Conservation (phyloP, 2,797 vertebrate genomes). For the Diplodus puntazzo region DNA sequence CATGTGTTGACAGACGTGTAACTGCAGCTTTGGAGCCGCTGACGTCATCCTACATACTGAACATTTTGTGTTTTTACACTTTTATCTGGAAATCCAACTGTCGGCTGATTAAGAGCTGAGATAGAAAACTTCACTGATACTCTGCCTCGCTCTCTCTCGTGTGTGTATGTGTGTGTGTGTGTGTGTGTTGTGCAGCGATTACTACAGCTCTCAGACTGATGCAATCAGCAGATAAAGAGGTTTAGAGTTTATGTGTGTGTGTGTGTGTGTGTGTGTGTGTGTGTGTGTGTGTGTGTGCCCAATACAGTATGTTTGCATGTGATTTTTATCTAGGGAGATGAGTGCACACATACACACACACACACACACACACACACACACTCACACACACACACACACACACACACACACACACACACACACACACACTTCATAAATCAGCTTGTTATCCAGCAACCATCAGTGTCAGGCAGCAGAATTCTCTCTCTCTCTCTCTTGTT, state of each 20-base stretch:
- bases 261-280: not conserved
- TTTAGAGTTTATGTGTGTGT: constrained; percentile 12
- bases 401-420: constrained; percentile 4
- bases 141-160: not conserved
- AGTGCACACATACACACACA: constrained; percentile 33
- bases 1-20: constrained; percentile 18
- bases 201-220: constrained; percentile 69
- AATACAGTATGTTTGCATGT: constrained; percentile 58
- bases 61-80: constrained; percentile 35
- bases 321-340: constrained; percentile 44
- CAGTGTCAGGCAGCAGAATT: constrained; percentile 41
- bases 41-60: constrained; percentile 32
- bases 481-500: constrained; percentile 12
- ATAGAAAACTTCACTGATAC: constrained; percentile 49
- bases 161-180: constrained; percentile 29
- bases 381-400: constrained; percentile 21
- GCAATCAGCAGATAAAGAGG: constrained; percentile 74
- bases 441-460: constrained; percentile 66
- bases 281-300: constrained; percentile 17
- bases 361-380: constrained; percentile 16
- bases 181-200: constrained; percentile 50
- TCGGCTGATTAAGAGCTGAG: constrained; percentile 64
- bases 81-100: constrained; percentile 65
- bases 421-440: constrained; percentile 57
- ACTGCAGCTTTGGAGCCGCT: not conserved